Evolutionary conservation across 2,888 invertebrate genomes (phyloP).

Genomic region (Meta bourneti): DNA sequence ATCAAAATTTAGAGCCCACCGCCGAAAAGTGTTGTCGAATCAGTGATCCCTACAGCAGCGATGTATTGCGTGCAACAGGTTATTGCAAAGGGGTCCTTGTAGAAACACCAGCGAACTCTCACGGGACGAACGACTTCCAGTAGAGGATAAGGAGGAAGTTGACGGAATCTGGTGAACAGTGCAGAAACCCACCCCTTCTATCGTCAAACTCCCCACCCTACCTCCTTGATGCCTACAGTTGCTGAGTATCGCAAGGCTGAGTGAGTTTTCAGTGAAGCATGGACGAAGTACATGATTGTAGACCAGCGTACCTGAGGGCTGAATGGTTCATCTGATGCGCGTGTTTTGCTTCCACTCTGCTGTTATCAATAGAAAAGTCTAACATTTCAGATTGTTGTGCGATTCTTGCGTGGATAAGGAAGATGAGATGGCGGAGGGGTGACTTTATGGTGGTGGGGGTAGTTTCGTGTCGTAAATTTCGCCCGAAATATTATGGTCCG

Average conservation of each 20-base stretch:
- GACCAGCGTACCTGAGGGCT: constrained; percentile 32
- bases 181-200: constrained; percentile 8
- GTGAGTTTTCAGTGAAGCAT: constrained; percentile 62
- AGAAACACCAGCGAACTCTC: constrained; percentile 35
- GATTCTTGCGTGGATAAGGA: constrained; percentile 24
- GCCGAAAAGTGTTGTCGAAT: constrained; percentile 32
- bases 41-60: constrained; percentile 57
- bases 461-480: background rate
- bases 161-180: constrained; percentile 21
- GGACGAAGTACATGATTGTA: constrained; percentile 62
- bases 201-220: constrained; percentile 15
- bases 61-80: constrained; percentile 63
- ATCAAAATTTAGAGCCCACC: constrained; percentile 12
- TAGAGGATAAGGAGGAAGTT: constrained; percentile 67
- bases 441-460: background rate
- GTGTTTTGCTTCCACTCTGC: constrained; percentile 18
- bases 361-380: constrained; percentile 25
- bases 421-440: background rate
- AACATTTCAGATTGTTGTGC: constrained; percentile 40
- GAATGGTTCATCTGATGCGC: constrained; percentile 60
- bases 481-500: background rate
- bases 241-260: constrained; percentile 47
- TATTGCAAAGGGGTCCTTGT: constrained; percentile 36
- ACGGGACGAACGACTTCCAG: constrained; percentile 51
- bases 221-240: constrained; percentile 23